A percentile compares a stretch with the other conserved stretches of the same genome.
These are phyloP conservation scores for Podiceps cristatus DNA, from an alignment of 2,113 vertebrate species.

Conservation along the genomic window DNA sequence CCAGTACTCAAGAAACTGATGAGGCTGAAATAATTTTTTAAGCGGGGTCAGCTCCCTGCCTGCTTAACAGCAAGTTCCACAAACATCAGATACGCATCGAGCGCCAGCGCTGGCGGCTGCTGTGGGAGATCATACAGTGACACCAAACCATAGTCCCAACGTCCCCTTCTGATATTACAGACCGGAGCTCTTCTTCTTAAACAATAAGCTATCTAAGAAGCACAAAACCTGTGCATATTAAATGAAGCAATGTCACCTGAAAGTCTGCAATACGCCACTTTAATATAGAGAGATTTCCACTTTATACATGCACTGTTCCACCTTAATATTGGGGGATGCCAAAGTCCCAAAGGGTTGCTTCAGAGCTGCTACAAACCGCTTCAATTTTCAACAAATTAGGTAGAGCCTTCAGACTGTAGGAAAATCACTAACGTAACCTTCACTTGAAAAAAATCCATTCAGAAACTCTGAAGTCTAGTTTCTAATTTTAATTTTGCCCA, in stretches of 20 bases:
- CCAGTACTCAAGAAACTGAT: slow-evolving; percentile 22
- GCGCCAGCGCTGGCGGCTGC: not conserved
- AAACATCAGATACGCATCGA: not conserved
- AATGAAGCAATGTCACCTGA: not conserved
- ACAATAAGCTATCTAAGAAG: not conserved
- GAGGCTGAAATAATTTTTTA: slow-evolving; percentile 42
- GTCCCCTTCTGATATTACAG: not conserved
- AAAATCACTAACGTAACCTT: slow-evolving; percentile 23
- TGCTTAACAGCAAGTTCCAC: not conserved
- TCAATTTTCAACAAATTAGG: not conserved
- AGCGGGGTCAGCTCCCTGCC: not conserved
- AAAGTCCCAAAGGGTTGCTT: not conserved
- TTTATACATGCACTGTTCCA: not conserved
- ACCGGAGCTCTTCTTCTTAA: not conserved
- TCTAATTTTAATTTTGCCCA: not conserved
- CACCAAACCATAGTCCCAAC: not conserved
- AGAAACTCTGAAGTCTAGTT: not conserved
- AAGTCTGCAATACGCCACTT: not conserved
- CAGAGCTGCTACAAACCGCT: not conserved
- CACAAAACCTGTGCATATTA: not conserved
- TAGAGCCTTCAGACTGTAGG: not conserved
- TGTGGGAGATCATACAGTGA: not conserved
- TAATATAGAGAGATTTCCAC: not conserved
- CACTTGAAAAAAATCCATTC: not conserved
- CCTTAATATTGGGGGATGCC: not conserved